Evolutionary conservation across 2,797 vertebrate genomes (phyloP).

Genomic region (Pseudochaenichthys georgianus): DNA sequence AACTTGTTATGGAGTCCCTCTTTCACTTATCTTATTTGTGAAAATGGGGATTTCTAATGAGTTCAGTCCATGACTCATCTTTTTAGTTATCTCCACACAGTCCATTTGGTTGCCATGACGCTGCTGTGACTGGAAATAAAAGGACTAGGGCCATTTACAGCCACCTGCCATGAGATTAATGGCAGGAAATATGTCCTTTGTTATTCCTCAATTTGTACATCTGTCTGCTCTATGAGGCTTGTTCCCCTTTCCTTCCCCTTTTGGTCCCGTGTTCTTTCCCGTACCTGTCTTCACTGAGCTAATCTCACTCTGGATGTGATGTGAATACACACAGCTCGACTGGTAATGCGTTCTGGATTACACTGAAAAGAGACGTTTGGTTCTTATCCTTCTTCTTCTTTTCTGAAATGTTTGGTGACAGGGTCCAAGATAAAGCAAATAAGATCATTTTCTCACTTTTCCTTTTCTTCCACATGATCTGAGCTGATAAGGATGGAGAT

Average conservation of each 20-base stretch:
- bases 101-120: slow-evolving; percentile 76
- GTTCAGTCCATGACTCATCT: slow-evolving; percentile 66
- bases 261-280: background rate
- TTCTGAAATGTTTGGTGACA: slow-evolving; percentile 1
- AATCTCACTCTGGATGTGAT: slow-evolving; percentile 28
- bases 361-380: slow-evolving; percentile 20
- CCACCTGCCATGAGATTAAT: slow-evolving; percentile 40
- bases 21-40: slow-evolving; percentile 25
- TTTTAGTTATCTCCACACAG: slow-evolving; percentile 36
- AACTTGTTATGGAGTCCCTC: slow-evolving; percentile 10
- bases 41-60: slow-evolving; percentile 49
- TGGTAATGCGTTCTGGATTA: slow-evolving; percentile 26
- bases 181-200: slow-evolving; percentile 44
- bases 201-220: slow-evolving; percentile 18
- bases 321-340: slow-evolving; percentile 22
- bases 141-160: slow-evolving; percentile 61
- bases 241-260: background rate
- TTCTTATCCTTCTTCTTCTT: background rate
- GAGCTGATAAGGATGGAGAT: slow-evolving; percentile 37
- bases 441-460: slow-evolving; percentile 26
- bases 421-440: slow-evolving; percentile 36
- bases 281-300: slow-evolving; percentile 11
- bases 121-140: slow-evolving; percentile 45
- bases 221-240: background rate
- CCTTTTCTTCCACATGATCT: slow-evolving; percentile 22